Evolutionary conservation across 2,888 invertebrate genomes (phyloP).

Genomic region (Capitulum mitella): DNA sequence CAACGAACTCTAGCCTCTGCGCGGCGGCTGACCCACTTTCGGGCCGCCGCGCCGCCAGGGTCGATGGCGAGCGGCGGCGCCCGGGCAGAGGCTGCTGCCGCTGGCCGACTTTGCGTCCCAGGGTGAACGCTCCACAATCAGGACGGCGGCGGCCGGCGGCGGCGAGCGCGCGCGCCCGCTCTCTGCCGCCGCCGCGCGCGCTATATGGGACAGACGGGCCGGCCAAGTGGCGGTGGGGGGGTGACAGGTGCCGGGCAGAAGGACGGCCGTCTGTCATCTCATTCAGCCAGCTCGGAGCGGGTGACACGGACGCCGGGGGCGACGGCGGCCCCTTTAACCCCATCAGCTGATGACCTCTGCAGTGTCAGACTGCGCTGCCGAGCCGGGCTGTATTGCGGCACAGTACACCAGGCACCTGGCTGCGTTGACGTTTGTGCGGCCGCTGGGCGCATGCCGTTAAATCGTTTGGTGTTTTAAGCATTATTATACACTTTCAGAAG

Average conservation of each 20-base stretch:
- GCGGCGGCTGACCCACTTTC: constrained; percentile 12
- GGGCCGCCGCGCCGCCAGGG: constrained; percentile 1
- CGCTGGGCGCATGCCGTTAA: too few species aligned
- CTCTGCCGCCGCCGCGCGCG: background rate
- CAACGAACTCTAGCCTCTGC: constrained; percentile 22
- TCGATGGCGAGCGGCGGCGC: constrained; percentile 3
- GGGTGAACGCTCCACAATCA: background rate
- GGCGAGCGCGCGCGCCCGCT: background rate
- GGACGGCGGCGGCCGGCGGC: background rate
- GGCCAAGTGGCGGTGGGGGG: background rate
- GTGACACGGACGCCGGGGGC: too few species aligned
- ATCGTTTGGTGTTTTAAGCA: too few species aligned
- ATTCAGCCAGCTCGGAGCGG: background rate
- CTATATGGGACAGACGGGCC: background rate
- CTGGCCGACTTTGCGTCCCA: background rate
- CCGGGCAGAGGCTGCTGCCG: constrained; percentile 1
- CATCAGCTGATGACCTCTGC: background rate
- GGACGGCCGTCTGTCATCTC: background rate
- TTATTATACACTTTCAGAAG: too few species aligned
- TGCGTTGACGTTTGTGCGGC: too few species aligned
- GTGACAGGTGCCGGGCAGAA: background rate
- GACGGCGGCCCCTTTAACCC: too few species aligned
- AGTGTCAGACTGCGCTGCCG: background rate
- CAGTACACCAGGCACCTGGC: too few species aligned
- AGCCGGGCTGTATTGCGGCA: background rate